Base-by-base conservation (phyloP, 1,140 invertebrate species). In the Drosophila arizonae region DNA sequence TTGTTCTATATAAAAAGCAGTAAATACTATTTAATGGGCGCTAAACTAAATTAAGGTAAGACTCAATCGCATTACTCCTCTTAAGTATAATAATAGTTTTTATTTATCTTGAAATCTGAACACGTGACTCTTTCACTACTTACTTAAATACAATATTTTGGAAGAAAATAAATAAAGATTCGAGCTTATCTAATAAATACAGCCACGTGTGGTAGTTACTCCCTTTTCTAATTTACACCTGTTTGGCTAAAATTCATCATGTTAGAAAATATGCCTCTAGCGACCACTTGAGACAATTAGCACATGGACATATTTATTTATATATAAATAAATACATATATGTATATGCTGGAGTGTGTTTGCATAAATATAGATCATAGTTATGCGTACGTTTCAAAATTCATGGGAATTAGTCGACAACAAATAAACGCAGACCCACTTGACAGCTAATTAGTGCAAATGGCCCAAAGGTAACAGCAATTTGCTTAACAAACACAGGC, bases 361-460 rank as follows among this genome's bases (percentile, higher is more conserved):
- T 60, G 43, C 24, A 21, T 46, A 17, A 13, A n/a, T 51, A 51
- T 69, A 45, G 36, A 46, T 68, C 21, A 26, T 52, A 15, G 48
- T 30, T 60, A 68, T 60, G 36, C 33, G 43, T 28, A 43, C 43
- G 41, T 54, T 41, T 73, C 41, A 43, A 77, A 85, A 72, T 76
- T 68, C 75, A 85, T 86, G 64, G 77, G 64, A 85, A 85, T 85
- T 79, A 57, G 57, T 54, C 39, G 56, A 57, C 13, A 62, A 54
- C 64, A 81, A 86, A 86, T 69, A 81, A 71, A 76, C 15, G 71
- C 45, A 36, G 63, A 70, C 61, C 67, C 68, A 73, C 72, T 81
- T 76, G 82, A 60, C 81, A 76, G 81, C 72, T 86, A 86, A 86
- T 87, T 86, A 81, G 81, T 76, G 72, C 62, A 79, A 81, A 86